Conservation (phyloP, 1,140 invertebrate species). For the Thaumatotibia leucotreta region DNA sequence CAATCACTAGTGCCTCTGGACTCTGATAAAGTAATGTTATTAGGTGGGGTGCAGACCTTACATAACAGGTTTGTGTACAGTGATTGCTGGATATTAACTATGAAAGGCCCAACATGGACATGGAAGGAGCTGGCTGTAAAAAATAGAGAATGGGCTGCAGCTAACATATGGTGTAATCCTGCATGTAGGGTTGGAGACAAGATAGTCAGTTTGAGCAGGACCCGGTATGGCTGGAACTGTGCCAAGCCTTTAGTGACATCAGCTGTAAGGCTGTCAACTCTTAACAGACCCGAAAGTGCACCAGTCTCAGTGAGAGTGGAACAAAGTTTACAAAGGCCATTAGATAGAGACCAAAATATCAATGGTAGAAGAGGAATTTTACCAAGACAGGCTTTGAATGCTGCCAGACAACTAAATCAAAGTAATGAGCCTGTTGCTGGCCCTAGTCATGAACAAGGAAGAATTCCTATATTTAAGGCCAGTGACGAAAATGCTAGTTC, state of each 20-base stretch:
- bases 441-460: slow-evolving; percentile 53
- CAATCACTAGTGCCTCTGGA: slow-evolving; percentile 90
- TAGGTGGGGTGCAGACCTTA: slow-evolving; percentile 81
- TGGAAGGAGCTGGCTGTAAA: slow-evolving; percentile 88
- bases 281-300: slow-evolving; percentile 53
- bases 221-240: slow-evolving; percentile 71
- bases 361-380: slow-evolving; percentile 83
- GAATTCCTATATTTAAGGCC: slow-evolving; percentile 24
- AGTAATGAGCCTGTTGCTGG: slow-evolving; percentile 55
- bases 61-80: slow-evolving; percentile 76
- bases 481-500: slow-evolving; percentile 39
- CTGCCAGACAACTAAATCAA: slow-evolving; percentile 26
- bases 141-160: slow-evolving; percentile 86
- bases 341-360: slow-evolving; percentile 84
- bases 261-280: slow-evolving; percentile 62
- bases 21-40: slow-evolving; percentile 82
- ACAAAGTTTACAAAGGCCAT: slow-evolving; percentile 63
- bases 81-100: slow-evolving; percentile 81
- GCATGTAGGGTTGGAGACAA: slow-evolving; percentile 86
- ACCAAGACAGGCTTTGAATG: slow-evolving; percentile 45
- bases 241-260: slow-evolving; percentile 67
- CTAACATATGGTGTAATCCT: slow-evolving; percentile 95
- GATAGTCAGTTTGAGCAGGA: slow-evolving; percentile 81
- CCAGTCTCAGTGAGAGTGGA: slow-evolving; percentile 62
- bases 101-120: slow-evolving; percentile 82